Conservation (phyloP, 1,140 invertebrate genomes). For the Scaptodrosophila lebanonensis region DNA sequence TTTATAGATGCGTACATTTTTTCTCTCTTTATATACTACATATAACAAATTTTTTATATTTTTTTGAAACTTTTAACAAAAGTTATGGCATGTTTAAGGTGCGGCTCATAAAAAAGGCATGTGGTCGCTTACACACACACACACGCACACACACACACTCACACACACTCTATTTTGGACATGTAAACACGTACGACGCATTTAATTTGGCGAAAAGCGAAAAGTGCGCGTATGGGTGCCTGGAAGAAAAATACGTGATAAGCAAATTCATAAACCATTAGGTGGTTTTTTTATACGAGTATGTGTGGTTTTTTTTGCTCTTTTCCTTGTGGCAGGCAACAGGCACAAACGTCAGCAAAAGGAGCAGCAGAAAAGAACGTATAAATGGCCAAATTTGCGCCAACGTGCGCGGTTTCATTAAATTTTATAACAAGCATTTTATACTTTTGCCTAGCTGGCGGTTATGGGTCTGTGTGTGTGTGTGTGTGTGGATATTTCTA, state of each 20-base stretch:
- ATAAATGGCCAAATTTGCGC: slow-evolving; percentile 25
- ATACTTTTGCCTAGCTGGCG: slow-evolving; percentile 36
- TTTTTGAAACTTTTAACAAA: too few relatives aligned
- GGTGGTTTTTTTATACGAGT: slow-evolving; percentile 25
- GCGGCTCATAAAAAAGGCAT: too few relatives aligned
- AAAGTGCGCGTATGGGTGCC: slow-evolving; percentile 40
- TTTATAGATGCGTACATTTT: too few relatives aligned
- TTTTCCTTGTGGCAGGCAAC: slow-evolving; percentile 7
- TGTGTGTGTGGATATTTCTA: slow-evolving; percentile 1
- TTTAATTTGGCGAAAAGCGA: slow-evolving; percentile 64
- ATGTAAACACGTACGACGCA: slow-evolving; percentile 67
- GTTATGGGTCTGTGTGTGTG: slow-evolving; percentile 20
- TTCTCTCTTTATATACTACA: too few relatives aligned
- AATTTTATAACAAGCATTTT: slow-evolving; percentile 70
- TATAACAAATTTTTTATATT: too few relatives aligned
- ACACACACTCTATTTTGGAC: not conserved
- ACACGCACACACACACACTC: too few relatives aligned
- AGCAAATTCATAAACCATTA: slow-evolving; percentile 70
- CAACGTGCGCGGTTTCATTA: slow-evolving; percentile 63
- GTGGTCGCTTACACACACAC: too few relatives aligned
- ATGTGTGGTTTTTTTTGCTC: too few relatives aligned
- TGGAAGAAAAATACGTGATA: slow-evolving; percentile 66
- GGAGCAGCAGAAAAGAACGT: slow-evolving; percentile 8
- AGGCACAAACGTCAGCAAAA: slow-evolving; percentile 51
- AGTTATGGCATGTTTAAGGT: too few relatives aligned